phyloP scores from a whole-genome alignment of 2,888 invertebrate species.

The Perithous albicinctus region DNA sequence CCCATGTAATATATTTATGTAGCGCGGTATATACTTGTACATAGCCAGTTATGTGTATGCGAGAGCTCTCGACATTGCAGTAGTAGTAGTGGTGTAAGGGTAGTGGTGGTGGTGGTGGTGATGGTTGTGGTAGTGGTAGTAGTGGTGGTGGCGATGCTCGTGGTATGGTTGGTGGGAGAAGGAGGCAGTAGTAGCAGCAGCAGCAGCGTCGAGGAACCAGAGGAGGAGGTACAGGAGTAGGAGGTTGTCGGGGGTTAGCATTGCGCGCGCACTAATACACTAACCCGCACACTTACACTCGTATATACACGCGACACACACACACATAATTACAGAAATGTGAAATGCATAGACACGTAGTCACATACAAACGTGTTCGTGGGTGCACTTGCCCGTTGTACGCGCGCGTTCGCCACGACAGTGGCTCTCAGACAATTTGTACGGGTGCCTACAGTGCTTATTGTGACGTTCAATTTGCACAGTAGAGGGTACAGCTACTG shows the following conservation, averaged over 20 bases:
- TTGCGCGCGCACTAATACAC: conserved; percentile 66
- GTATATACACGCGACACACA: conserved; percentile 64
- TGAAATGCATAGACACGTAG: conserved; percentile 27
- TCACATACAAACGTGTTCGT: conserved; percentile 35
- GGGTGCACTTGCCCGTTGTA: conserved; percentile 80
- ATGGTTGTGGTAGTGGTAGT: conserved; percentile 47
- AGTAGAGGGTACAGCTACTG: neutral
- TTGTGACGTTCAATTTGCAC: neutral
- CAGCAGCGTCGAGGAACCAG: conserved; percentile 59
- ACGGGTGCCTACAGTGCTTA: neutral
- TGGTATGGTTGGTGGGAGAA: conserved; percentile 36
- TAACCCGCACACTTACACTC: neutral
- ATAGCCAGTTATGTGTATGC: conserved; percentile 74
- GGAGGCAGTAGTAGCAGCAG: conserved; percentile 64
- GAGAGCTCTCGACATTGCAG: neutral
- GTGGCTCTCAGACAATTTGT: conserved; percentile 75
- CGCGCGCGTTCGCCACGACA: conserved; percentile 73
- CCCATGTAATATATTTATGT: conserved; percentile 79
- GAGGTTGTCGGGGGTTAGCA: conserved; percentile 76
- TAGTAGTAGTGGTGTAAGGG: no score
- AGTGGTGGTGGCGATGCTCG: conserved; percentile 60
- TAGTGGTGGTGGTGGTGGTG: conserved; percentile 60
- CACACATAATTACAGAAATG: conserved; percentile 71
- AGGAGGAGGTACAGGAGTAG: conserved; percentile 64
- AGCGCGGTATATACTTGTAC: conserved; percentile 73